A percentile compares a stretch with the other conserved stretches of the same genome.
Evolutionary conservation across 2,888 invertebrate species (phyloP).

Genomic region (Prosopocoilus inquinatus): DNA sequence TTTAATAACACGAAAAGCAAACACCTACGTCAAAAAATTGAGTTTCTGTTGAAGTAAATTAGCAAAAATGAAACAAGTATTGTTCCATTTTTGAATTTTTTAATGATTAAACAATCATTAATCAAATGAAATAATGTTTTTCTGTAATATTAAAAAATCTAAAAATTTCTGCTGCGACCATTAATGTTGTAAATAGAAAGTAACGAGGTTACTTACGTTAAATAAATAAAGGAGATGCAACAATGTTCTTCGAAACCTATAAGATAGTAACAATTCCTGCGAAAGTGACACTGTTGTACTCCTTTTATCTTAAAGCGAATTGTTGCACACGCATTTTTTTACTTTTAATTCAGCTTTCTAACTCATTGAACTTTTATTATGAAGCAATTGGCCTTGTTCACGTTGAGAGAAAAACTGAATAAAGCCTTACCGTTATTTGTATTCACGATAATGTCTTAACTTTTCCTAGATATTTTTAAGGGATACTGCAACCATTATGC

Average conservation of each 20-base stretch:
- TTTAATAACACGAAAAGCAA: neutral
- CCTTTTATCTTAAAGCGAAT: neutral
- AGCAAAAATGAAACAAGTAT: no score
- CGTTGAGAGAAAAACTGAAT: neutral
- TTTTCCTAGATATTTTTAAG: constrained; percentile 1
- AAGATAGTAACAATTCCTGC: neutral
- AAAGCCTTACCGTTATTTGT: neutral
- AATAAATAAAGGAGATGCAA: no score
- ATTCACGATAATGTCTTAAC: neutral
- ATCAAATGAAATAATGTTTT: no score
- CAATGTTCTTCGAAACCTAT: no score
- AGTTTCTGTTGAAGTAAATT: no score
- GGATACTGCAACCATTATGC: neutral
- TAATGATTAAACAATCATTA: no score
- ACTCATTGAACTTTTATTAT: neutral
- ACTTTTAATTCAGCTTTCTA: constrained; percentile 1
- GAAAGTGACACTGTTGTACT: constrained; percentile 4
- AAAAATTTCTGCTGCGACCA: no score
- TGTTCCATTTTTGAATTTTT: no score
- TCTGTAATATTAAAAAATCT: no score
- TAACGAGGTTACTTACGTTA: no score
- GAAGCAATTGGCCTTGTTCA: neutral
- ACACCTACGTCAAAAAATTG: neutral
- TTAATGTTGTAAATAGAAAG: no score
- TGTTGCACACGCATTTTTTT: neutral